phyloP scores from a whole-genome alignment of 1,140 invertebrate genomes.

The Maniola jurtina region DNA sequence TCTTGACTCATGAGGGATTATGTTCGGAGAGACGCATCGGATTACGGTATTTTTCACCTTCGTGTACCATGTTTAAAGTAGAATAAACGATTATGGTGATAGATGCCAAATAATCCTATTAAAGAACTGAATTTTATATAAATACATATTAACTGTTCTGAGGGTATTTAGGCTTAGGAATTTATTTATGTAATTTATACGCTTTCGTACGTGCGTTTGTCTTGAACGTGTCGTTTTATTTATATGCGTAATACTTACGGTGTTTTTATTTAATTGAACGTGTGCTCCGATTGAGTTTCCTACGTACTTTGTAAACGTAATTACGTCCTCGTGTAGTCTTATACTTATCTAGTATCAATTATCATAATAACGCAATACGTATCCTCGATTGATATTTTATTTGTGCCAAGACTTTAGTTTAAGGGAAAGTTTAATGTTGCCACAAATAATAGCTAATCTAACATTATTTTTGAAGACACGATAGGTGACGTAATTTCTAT shows the following conservation, averaged over 20 bases:
- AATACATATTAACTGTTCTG: constrained; percentile 76
- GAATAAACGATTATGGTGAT: constrained; percentile 71
- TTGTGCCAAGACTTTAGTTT: constrained; percentile 73
- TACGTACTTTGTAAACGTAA: constrained; percentile 21
- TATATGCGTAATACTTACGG: constrained; percentile 12
- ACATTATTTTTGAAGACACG: constrained; percentile 30
- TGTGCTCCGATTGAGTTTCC: constrained; percentile 32
- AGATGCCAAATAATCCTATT: constrained; percentile 78
- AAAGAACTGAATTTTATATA: constrained; percentile 80
- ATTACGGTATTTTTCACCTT: constrained; percentile 68
- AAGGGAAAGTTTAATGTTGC: constrained; percentile 53
- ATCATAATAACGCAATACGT: constrained; percentile 12
- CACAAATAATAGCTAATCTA: constrained; percentile 36
- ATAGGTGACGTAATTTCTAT: constrained; percentile 45
- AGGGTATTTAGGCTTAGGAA: constrained; percentile 75
- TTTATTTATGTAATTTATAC: constrained; percentile 70
- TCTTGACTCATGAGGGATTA: constrained; percentile 54
- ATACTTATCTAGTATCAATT: constrained; percentile 17
- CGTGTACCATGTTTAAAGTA: constrained; percentile 72
- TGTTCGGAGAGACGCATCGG: constrained; percentile 62
- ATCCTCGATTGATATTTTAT: constrained; percentile 47
- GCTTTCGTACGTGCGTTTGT: constrained; percentile 39
- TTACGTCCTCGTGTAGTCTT: constrained; percentile 12
- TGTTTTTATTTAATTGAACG: constrained; percentile 19
- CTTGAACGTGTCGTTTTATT: constrained; percentile 33